Evolutionary conservation across 2,113 vertebrate genomes (phyloP).

Genomic region (Vulpes vulpes): DNA sequence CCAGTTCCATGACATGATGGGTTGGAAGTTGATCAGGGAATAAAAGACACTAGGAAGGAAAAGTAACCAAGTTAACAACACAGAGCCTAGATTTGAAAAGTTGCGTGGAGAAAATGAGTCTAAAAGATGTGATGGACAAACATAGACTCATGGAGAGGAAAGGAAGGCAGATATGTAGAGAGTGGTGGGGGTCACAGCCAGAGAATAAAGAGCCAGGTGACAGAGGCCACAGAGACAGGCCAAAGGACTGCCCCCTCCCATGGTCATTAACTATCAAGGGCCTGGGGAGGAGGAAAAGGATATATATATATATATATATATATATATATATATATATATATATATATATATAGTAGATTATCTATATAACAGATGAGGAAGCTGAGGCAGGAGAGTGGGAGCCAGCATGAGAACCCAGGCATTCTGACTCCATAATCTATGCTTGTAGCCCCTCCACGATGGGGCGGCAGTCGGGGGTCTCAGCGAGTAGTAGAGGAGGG

Average conservation of each 20-base stretch:
- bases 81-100: not conserved
- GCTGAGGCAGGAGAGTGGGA: not conserved
- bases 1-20: not conserved
- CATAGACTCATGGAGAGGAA: not conserved
- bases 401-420: not conserved
- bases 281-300: too few relatives aligned
- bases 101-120: not conserved
- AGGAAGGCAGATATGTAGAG: not conserved
- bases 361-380: not conserved
- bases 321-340: not conserved
- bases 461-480: not conserved
- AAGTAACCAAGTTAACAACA: not conserved
- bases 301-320: not conserved
- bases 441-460: rapidly evolving
- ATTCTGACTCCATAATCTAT: rapidly evolving
- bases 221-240: not conserved
- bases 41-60: not conserved
- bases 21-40: not conserved
- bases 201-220: not conserved
- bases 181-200: not conserved
- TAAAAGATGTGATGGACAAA: not conserved
- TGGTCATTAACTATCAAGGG: not conserved
- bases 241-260: not conserved
- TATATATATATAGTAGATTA: not conserved
- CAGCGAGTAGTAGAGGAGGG: not conserved